Evolutionary conservation across 2,797 vertebrate species (phyloP).

Genomic region (Typhlichthys eigenmanni): DNA sequence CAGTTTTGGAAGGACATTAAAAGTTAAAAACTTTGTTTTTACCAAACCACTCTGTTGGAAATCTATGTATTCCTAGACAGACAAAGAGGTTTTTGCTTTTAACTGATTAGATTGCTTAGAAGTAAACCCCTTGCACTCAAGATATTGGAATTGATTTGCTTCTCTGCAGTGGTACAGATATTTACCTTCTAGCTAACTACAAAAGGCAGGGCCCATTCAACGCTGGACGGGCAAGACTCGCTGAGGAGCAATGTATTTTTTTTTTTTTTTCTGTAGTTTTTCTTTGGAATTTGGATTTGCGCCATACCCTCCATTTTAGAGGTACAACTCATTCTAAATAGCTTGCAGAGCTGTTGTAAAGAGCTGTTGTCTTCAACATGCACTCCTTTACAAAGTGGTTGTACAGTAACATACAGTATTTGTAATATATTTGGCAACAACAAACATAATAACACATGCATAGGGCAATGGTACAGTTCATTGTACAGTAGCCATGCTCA

Average conservation of each 20-base stretch:
- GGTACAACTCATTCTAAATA: conserved; percentile 23
- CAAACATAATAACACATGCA: no score
- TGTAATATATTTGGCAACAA: background rate
- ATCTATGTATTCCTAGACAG: conserved; percentile 22
- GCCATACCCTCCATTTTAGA: conserved; percentile 46
- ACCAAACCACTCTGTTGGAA: conserved; percentile 10
- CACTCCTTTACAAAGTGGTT: conserved; percentile 10
- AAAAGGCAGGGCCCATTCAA: conserved; percentile 53
- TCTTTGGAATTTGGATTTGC: conserved; percentile 38
- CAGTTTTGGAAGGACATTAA: no score
- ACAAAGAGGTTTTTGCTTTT: conserved; percentile 54
- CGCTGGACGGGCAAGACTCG: conserved; percentile 35
- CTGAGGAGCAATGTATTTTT: conserved; percentile 45
- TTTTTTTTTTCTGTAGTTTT: background rate
- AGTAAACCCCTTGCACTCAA: no score
- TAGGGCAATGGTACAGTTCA: no score
- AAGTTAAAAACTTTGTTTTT: conserved; percentile 6
- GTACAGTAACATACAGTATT: no score
- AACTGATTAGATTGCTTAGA: conserved; percentile 63
- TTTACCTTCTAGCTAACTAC: conserved; percentile 73
- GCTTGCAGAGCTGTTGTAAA: conserved; percentile 8
- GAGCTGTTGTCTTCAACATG: conserved; percentile 4
- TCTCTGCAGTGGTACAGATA: conserved; percentile 59
- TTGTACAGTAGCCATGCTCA: no score
- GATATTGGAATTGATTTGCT: conserved; percentile 13